A percentile compares a stretch with the other conserved stretches of the same genome.
Conservation (phyloP, 2,888 invertebrate species). For the Drosophila kanekoi region DNA sequence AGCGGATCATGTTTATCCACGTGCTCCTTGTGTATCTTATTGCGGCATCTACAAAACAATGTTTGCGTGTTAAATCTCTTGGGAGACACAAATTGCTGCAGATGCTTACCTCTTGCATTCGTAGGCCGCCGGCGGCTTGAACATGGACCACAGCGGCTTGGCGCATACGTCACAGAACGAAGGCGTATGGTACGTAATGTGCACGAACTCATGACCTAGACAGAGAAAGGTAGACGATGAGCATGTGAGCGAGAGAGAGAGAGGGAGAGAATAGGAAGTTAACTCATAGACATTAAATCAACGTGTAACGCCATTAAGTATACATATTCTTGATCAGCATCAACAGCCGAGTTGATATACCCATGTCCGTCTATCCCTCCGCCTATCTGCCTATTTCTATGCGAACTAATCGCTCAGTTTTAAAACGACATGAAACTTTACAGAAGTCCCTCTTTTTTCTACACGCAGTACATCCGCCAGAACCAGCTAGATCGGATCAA, state of each 20-base stretch:
- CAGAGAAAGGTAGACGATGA: background rate
- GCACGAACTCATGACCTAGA: constrained; percentile 96
- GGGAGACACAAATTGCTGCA: background rate
- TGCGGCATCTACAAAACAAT: constrained; percentile 91
- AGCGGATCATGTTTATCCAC: constrained; percentile 92
- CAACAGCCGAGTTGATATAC: too few species aligned
- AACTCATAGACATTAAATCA: too few species aligned
- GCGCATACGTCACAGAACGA: constrained; percentile 99
- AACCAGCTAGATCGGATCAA: too few species aligned
- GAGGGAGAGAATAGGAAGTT: too few species aligned
- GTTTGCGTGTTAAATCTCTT: background rate
- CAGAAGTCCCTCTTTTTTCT: too few species aligned
- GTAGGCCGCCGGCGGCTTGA: constrained; percentile 98
- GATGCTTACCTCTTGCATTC: constrained; percentile 93
- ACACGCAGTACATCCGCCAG: too few species aligned
- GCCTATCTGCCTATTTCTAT: too few species aligned
- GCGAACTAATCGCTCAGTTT: too few species aligned
- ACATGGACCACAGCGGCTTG: constrained; percentile 98
- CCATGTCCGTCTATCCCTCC: too few species aligned
- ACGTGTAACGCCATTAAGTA: too few species aligned
- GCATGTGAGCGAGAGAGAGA: background rate
- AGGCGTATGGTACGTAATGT: constrained; percentile 99
- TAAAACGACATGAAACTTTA: too few species aligned
- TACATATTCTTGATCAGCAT: too few species aligned
- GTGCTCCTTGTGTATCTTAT: constrained; percentile 99